A percentile compares a stretch with the other conserved stretches of the same genome.
These are phyloP conservation scores for Drepana falcataria DNA, from an alignment of 2,888 invertebrate genomes.

Conservation along the genomic window DNA sequence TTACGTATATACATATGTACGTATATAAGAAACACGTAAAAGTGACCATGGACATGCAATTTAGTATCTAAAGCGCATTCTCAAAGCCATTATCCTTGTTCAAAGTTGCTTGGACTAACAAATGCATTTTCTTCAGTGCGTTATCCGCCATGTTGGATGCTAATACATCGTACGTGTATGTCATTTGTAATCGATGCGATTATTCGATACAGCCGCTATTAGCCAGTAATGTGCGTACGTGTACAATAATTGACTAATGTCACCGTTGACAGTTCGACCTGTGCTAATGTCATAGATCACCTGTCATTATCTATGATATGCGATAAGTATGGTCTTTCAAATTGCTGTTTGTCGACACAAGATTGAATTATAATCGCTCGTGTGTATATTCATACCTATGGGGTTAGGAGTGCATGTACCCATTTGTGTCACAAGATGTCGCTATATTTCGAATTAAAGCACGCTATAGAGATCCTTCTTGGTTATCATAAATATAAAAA, in stretches of 20 bases:
- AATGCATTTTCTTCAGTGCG: conserved; percentile 11
- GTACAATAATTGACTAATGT: conserved; percentile 44
- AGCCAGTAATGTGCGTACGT: conserved; percentile 17
- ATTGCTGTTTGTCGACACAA: conserved; percentile 1
- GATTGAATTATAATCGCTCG: conserved; percentile 12
- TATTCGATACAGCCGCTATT: conserved; percentile 41
- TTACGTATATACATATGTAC: no score
- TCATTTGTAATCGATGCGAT: conserved; percentile 40
- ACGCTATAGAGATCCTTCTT: no score
- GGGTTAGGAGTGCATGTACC: no score
- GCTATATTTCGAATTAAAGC: no score
- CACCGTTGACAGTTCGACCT: conserved; percentile 33
- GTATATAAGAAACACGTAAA: no score
- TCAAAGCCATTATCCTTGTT: background rate
- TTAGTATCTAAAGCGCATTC: background rate
- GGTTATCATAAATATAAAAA: no score
- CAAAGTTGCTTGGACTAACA: background rate
- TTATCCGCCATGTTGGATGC: conserved; percentile 31
- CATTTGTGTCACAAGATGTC: no score
- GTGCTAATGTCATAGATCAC: conserved; percentile 48
- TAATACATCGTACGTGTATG: conserved; percentile 34
- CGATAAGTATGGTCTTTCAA: conserved; percentile 11
- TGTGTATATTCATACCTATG: background rate
- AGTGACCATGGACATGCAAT: no score
- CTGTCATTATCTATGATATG: conserved; percentile 33